Conservation (phyloP, 2,888 invertebrate species). For the Pandemis corylana region DNA sequence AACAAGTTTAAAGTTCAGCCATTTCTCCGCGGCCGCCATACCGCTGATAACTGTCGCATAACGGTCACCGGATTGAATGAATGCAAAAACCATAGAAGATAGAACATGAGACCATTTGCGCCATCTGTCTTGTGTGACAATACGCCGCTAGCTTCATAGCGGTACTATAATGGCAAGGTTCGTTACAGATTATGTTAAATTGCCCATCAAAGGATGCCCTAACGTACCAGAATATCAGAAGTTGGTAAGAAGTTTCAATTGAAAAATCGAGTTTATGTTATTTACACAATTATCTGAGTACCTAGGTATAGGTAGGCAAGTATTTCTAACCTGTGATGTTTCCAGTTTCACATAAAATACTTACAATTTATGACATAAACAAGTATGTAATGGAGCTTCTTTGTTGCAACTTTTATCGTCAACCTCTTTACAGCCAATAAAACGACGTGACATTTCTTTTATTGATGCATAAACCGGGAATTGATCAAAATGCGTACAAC, state of each 20-base stretch:
- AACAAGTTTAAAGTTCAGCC: neutral
- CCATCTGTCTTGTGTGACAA: slow-evolving; percentile 50
- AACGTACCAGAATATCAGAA: neutral
- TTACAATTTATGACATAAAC: neutral
- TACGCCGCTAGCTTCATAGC: slow-evolving; percentile 44
- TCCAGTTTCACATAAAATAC: neutral
- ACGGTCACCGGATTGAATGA: slow-evolving; percentile 40
- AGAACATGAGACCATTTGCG: slow-evolving; percentile 44
- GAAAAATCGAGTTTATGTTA: neutral
- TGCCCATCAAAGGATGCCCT: neutral
- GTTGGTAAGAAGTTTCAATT: neutral
- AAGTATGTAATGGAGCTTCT: neutral
- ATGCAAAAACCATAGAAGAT: slow-evolving; percentile 58
- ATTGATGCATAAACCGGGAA: slow-evolving; percentile 31
- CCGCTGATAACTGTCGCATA: slow-evolving; percentile 38
- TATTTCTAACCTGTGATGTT: too few species aligned
- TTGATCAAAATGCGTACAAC: slow-evolving; percentile 14
- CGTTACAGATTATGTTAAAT: neutral
- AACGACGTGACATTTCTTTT: slow-evolving; percentile 33
- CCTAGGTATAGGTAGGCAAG: too few species aligned
- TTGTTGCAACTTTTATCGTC: slow-evolving; percentile 17
- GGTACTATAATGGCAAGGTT: slow-evolving; percentile 40
- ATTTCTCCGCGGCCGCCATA: slow-evolving; percentile 31
- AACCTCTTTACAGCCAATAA: slow-evolving; percentile 25
- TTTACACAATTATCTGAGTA: too few species aligned